Evolutionary conservation across 2,113 vertebrate genomes (phyloP), one percentile per base, ranked within the genome.

Genomic region (Phalacrocorax aristotelis): DNA sequence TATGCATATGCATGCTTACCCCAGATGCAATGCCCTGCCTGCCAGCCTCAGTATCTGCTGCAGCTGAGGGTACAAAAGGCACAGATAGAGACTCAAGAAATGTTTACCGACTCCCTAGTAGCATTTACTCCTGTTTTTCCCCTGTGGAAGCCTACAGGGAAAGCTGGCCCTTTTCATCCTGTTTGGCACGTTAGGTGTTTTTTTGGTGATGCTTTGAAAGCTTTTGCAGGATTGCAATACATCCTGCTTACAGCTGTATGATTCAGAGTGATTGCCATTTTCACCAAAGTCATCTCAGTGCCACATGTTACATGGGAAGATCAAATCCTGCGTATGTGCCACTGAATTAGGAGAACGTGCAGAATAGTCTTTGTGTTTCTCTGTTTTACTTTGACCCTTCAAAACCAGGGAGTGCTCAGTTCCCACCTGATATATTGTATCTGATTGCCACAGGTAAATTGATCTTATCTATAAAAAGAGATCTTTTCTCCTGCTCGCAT

Each of bases 391-490:
- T 54, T 27, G 74, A 80, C 46, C 42, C 68, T 91, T 87, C 70
- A 74, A 77, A 94, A 77, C 30, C 75, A 62, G 19, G 16, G 42
- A 83, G 58, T 25, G 46, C 58, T 83, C 34, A 9, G 68, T 65
- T 91, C 81, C 75, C 74, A 80, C 81, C 75, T 81, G 70, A 77
- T 78, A 7, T 42, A 19, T 87, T 78, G 44, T 78, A 77, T 85
- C 89, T 74, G 78, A 72, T 88, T 94, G 82, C 81, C 71, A 80
- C 25, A 80, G 82, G 65, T 85, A 91, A 79, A 91, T 77, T 58
- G 62, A 80, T 91, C 62, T 54, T 88, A 82, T 87, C 92, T 69
- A 70, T 19, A 27, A 38, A 87, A 89, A 14, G 27, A 87, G 49
- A 49, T 57, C 68, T 89, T 89, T 82, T 32, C 69, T 92, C 60